Conservation (phyloP, 1,140 invertebrate genomes). For the Eciton burchellii region DNA sequence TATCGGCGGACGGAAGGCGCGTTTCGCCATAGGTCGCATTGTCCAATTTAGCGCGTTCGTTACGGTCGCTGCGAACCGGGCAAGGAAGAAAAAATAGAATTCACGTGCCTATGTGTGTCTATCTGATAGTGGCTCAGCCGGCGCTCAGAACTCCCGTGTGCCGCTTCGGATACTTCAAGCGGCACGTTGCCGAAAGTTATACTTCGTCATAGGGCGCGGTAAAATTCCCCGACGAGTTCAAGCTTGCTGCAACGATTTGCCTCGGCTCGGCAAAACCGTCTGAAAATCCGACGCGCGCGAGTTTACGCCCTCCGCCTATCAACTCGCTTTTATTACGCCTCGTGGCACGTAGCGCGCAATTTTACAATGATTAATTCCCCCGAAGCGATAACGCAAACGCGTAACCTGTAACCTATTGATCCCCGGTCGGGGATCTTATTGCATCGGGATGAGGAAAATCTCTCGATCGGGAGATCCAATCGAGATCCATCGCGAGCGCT, state of each 20-base stretch:
- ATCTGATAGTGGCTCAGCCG: conserved; percentile 47
- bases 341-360: conserved; percentile 48
- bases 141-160: conserved; percentile 23
- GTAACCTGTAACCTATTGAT: conserved; percentile 1
- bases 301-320: conserved; percentile 56
- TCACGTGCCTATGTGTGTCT: background rate
- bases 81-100: too few species aligned
- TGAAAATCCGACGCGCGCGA: conserved; percentile 40
- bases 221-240: conserved; percentile 52
- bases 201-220: conserved; percentile 53
- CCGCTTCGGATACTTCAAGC: conserved; percentile 24
- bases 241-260: conserved; percentile 55
- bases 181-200: conserved; percentile 50
- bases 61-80: background rate
- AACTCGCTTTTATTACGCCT: conserved; percentile 61
- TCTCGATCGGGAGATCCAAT: background rate
- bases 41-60: conserved; percentile 54
- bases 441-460: background rate
- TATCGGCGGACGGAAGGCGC: conserved; percentile 42
- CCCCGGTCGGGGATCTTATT: conserved; percentile 20
- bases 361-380: conserved; percentile 59
- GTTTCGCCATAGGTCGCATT: conserved; percentile 50
- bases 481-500: background rate
- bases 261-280: conserved; percentile 35
- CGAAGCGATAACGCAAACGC: conserved; percentile 48